A percentile compares a stretch with the other conserved stretches of the same genome.
Evolutionary conservation across 2,888 invertebrate species (phyloP).

Genomic region (Agrochola circellaris): DNA sequence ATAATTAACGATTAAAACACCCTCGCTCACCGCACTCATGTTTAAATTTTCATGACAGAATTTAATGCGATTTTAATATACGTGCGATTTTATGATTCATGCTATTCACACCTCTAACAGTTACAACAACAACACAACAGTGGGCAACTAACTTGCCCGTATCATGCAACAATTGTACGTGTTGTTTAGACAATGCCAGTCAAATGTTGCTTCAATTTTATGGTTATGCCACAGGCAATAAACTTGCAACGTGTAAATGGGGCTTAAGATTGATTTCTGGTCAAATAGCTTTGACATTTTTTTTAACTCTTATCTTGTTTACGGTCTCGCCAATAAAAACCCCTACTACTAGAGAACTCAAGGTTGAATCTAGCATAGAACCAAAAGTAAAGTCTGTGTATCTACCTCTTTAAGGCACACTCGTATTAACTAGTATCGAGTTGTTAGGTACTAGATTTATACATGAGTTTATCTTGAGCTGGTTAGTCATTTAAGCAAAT

Average conservation of each 20-base stretch:
- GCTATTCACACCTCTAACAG: not conserved
- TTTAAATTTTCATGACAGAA: not conserved
- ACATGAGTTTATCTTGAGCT: not conserved
- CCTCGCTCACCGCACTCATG: no score
- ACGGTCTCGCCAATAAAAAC: not conserved
- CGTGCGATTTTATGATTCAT: not conserved
- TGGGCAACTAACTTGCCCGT: not conserved
- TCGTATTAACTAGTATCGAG: not conserved
- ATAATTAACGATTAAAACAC: not conserved
- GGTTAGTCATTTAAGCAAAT: not conserved
- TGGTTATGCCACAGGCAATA: no score
- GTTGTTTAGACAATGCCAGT: not conserved
- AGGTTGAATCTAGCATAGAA: not conserved
- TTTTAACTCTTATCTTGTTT: not conserved
- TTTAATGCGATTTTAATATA: not conserved
- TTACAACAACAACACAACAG: not conserved
- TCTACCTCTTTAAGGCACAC: not conserved
- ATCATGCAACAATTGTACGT: not conserved
- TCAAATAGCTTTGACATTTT: not conserved
- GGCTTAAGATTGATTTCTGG: slow-evolving; percentile 3
- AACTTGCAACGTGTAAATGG: not conserved
- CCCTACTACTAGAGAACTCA: not conserved
- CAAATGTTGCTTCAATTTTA: not conserved
- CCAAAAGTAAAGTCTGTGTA: not conserved
- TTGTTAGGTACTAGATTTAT: not conserved